Percentiles rank a stretch among this genome's conserved stretches.
phyloP scores from a whole-genome alignment of 1,140 invertebrate genomes.

The Anastrepha obliqua region DNA sequence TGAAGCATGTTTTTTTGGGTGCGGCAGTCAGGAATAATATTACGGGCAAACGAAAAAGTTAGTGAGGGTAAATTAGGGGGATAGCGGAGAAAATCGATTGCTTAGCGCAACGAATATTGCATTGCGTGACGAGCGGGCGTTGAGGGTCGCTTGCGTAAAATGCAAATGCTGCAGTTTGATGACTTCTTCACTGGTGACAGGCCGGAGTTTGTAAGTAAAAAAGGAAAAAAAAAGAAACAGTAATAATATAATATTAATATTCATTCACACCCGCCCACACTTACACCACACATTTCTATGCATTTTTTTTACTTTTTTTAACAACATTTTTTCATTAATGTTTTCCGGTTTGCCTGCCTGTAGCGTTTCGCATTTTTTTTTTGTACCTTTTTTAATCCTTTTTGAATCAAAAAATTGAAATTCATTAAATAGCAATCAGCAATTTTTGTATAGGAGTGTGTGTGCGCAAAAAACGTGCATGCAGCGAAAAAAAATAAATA shows the following conservation, averaged over 20 bases:
- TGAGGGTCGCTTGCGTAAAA: background rate
- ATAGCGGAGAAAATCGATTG: too few relatives aligned
- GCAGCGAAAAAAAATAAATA: background rate
- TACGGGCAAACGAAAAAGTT: background rate
- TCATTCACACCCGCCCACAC: too few relatives aligned
- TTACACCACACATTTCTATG: background rate
- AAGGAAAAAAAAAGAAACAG: too few relatives aligned
- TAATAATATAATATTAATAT: too few relatives aligned
- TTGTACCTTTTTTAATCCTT: background rate
- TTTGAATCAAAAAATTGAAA: background rate
- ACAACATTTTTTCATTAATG: background rate
- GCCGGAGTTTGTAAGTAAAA: background rate
- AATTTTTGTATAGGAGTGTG: background rate
- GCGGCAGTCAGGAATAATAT: background rate
- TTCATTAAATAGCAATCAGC: constrained; percentile 28
- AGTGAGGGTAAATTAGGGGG: background rate
- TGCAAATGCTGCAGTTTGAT: background rate
- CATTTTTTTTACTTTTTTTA: background rate
- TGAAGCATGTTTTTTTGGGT: background rate
- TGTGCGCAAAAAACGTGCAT: background rate
- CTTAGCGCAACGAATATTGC: too few relatives aligned
- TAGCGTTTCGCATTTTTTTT: background rate
- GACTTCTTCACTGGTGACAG: background rate
- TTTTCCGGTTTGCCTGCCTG: background rate
- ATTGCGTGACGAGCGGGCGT: background rate